Base-by-base conservation (phyloP, 92 coral and sea anemone species). In the Isaurus tuberculatus region DNA sequence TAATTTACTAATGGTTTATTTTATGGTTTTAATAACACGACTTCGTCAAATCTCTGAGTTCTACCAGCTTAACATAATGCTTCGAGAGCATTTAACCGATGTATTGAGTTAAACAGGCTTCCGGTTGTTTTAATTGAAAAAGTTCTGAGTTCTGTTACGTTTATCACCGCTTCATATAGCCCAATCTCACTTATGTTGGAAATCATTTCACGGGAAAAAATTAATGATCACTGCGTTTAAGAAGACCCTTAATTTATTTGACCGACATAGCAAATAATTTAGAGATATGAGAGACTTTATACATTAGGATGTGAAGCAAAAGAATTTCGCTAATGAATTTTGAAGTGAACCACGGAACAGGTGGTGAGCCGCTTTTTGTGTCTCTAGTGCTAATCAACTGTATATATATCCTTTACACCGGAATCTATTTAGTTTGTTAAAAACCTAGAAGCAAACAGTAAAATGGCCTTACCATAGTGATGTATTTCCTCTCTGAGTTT, bases 171-270 rank as follows among this genome's bases (percentile, higher is more conserved):
- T 22, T 55, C 10, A 19, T 3, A 55, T 40, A 55, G n/a, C 23
- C 26, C 23, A 8, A 55, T 55, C 23, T 55, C 27, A 19, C 63
- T 20, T 55, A 19, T 0, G 33, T 27, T 29, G 29, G 36, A 26
- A 63, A 63, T 63, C 63, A 55, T 55, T 55, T 55, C 1, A 55
- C 63, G n/a, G n/a, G 63, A 55, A 55, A 55, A n/a, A 19, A 16
- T 53, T 53, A 40, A 40, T 1, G 28, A 5, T 55, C 19, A 63
- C 4, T 63, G 34, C 27, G 69, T 63, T 63, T 63, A 63, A 34
- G 34, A 63, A 8, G 15, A 34, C 34, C 69, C 11, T 40, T 27
- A 63, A 63, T 63, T 61, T 63, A 63, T 57, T 57, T 29, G n/a
- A 63, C 34, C 19, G 13, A 63, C 34, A 9, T 27, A 11, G n/a